phyloP scores from a whole-genome alignment of 2,797 vertebrate genomes.

The Malacoraja senta region DNA sequence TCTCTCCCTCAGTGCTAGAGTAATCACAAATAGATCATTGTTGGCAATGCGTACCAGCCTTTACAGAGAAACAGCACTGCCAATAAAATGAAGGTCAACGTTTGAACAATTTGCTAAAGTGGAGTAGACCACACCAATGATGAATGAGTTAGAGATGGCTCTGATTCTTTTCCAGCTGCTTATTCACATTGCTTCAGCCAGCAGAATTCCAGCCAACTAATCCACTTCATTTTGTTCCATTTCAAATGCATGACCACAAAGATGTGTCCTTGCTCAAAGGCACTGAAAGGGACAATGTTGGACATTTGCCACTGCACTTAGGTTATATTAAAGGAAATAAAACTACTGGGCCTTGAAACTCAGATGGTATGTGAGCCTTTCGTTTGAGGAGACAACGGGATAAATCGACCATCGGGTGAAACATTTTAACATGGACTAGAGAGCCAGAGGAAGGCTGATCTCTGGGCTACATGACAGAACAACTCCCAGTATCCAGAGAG shows the following conservation, averaged over 20 bases:
- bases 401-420: too few relatives aligned
- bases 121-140: neutral
- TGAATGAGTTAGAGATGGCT: too few relatives aligned
- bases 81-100: neutral
- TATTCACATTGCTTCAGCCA: neutral
- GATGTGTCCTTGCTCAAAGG: neutral
- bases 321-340: neutral
- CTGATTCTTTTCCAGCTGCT: slow-evolving; percentile 1
- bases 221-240: neutral
- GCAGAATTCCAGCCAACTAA: neutral
- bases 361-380: too few relatives aligned
- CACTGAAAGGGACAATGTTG: neutral
- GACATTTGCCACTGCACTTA: neutral
- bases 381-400: too few relatives aligned
- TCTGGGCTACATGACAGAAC: too few relatives aligned
- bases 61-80: neutral
- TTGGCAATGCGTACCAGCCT: neutral
- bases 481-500: too few relatives aligned
- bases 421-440: too few relatives aligned
- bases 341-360: too few relatives aligned
- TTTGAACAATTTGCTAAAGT: slow-evolving; percentile 14
- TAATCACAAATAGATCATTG: neutral
- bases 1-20: neutral
- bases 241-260: neutral
- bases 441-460: too few relatives aligned